Evolutionary conservation across 1,140 invertebrate species (phyloP).

Genomic region (Papilio xuthus): DNA sequence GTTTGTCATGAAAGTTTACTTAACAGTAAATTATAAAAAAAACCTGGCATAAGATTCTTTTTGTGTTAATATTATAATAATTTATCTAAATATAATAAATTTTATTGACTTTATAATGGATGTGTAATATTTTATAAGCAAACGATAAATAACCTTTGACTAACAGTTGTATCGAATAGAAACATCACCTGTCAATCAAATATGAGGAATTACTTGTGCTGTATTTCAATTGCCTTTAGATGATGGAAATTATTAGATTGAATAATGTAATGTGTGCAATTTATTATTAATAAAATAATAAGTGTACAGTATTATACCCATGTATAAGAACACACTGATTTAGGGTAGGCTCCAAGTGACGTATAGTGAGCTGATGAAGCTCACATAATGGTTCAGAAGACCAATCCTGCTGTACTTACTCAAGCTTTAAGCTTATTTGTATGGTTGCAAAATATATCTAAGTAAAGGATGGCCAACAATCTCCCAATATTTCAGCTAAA

Average conservation of each 20-base stretch:
- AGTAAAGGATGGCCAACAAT: too few species aligned
- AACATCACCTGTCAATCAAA: slow-evolving; percentile 69
- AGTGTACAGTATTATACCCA: too few species aligned
- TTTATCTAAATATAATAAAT: not conserved
- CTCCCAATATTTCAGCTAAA: too few species aligned
- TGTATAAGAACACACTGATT: too few species aligned
- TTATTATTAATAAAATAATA: slow-evolving; percentile 21
- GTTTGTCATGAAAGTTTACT: too few species aligned
- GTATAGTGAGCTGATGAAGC: too few species aligned
- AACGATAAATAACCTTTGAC: slow-evolving; percentile 53
- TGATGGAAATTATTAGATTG: slow-evolving; percentile 27
- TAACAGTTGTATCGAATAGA: slow-evolving; percentile 54
- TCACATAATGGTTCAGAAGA: too few species aligned
- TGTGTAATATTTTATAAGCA: slow-evolving; percentile 47
- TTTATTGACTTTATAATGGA: slow-evolving; percentile 19
- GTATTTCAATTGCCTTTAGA: slow-evolving; percentile 42
- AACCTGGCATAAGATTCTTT: not conserved
- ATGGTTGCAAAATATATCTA: too few species aligned
- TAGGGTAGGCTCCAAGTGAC: too few species aligned
- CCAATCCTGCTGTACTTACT: too few species aligned
- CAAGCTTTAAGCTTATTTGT: too few species aligned
- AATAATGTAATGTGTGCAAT: slow-evolving; percentile 1
- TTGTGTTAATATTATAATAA: not conserved
- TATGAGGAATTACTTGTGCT: slow-evolving; percentile 50
- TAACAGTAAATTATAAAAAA: not conserved